Base-by-base conservation (phyloP, 2,888 invertebrate species). In the Macrosoma leucophasiata region DNA sequence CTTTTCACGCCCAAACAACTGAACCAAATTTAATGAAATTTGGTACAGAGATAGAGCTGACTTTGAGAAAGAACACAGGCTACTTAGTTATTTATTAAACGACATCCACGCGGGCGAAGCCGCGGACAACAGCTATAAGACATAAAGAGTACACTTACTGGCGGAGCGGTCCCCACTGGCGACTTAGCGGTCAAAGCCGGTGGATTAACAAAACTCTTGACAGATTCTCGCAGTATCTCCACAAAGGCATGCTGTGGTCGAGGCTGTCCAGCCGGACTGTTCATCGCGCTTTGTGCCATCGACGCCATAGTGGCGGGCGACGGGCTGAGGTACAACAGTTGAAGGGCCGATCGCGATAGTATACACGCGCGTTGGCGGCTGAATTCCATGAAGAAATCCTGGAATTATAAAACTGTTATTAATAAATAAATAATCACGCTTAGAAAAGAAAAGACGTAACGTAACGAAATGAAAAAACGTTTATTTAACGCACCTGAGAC, bases 341-440 rank as follows among this genome's bases (percentile, higher is more conserved):
- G 97, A 3, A 97, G 81, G 20, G 96, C 90, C 25, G 97, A 96
- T 33, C 98, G 89, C 1, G 97, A 96, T 5, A 98, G 86, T 37
- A 97, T 94, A 72, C 97, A 97, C 1, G 97, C 95, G 1, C 89
- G 89, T 55, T 91, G 90, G 25, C 92, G 90, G 58, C 97, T 97
- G 73, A 97, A 97, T 58, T 96, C 95, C 69, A 94, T 90, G 73
- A 97, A 96, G 74, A 96, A 95, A 62, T 97, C 96, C 94, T 93
- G 65, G 2, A 41, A 39, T 1, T 6, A 10, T 5, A 19, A 13
- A 15, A 2, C 20, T 23, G n/a, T n/a, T n/a, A n/a, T n/a, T n/a
- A n/a, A n/a, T n/a, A n/a, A n/a, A n/a, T n/a, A n/a, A n/a, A n/a
- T n/a, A n/a, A n/a, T n/a, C n/a, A n/a, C n/a, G n/a, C n/a, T n/a